These are phyloP conservation scores for Amniataba percoides DNA, from an alignment of 2,797 vertebrate species.

Conservation along the genomic window DNA sequence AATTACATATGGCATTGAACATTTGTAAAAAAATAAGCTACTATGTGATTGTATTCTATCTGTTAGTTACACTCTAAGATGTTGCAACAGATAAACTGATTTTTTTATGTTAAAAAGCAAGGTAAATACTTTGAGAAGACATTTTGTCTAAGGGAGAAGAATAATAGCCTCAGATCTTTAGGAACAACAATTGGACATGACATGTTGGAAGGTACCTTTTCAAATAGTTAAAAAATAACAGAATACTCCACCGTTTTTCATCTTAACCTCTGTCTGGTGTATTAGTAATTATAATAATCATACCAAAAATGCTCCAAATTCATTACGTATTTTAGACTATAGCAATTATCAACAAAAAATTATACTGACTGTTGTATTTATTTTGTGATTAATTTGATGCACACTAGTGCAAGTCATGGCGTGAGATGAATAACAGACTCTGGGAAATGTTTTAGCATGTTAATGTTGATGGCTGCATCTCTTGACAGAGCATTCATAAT, in stretches of 20 bases:
- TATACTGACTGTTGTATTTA: background rate
- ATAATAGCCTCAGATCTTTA: slow-evolving; percentile 3
- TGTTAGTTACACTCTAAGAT: background rate
- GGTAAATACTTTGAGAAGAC: background rate
- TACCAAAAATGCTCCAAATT: background rate
- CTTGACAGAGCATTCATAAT: background rate
- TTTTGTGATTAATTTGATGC: slow-evolving; percentile 1
- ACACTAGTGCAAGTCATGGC: slow-evolving; percentile 5
- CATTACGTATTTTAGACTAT: background rate
- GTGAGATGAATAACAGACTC: background rate
- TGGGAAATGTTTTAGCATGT: background rate
- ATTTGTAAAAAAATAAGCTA: background rate
- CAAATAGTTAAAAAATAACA: background rate
- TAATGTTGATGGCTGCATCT: background rate
- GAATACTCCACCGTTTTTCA: background rate
- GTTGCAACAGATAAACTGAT: background rate
- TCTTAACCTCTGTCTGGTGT: background rate
- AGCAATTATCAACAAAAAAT: too few relatives aligned
- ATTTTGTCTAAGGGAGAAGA: background rate
- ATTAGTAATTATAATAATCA: background rate
- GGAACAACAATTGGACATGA: background rate
- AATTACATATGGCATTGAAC: background rate
- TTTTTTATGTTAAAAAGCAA: background rate
- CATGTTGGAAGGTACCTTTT: background rate
- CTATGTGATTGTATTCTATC: background rate